Conservation (phyloP, 2,113 vertebrate species). For the Grantiella picta region DNA sequence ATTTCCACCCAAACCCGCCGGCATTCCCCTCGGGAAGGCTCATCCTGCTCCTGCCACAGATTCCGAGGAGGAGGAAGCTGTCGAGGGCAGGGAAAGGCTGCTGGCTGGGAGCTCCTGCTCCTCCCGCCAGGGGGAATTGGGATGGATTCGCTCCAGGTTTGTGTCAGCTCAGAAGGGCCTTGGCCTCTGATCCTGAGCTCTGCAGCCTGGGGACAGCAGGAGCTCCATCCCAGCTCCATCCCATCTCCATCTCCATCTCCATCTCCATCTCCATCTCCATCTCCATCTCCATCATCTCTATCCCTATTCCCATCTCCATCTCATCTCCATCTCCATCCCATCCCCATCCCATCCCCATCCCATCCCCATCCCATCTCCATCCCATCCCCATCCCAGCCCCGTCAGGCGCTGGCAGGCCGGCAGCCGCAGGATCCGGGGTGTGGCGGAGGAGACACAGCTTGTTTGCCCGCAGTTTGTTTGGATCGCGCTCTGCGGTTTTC, state of each 20-base stretch:
- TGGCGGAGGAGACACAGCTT: not conserved
- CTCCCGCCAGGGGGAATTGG: not conserved
- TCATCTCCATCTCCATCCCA: too few relatives aligned
- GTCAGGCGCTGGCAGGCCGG: too few relatives aligned
- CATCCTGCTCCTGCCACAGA: too few relatives aligned
- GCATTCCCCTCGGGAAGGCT: not conserved
- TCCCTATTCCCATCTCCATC: too few relatives aligned
- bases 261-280: not conserved
- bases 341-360: too few relatives aligned
- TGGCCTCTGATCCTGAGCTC: not conserved
- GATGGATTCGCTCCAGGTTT: not conserved
- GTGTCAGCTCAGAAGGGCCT: not conserved
- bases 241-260: not conserved
- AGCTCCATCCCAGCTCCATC: too few relatives aligned
- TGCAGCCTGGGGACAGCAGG: not conserved
- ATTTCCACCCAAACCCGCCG: fast-evolving
- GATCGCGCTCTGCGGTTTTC: conserved; percentile 43
- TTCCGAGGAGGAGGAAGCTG: not conserved
- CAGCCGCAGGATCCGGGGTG: not conserved
- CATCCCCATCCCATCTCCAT: too few relatives aligned
- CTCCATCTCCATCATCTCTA: too few relatives aligned
- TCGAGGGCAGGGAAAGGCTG: not conserved
- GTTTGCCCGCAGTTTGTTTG: conserved; percentile 25
- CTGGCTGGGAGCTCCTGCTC: not conserved
- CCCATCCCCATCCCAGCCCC: too few relatives aligned